Evolutionary conservation across 2,888 invertebrate genomes (phyloP).

Genomic region (Gibbula magus): DNA sequence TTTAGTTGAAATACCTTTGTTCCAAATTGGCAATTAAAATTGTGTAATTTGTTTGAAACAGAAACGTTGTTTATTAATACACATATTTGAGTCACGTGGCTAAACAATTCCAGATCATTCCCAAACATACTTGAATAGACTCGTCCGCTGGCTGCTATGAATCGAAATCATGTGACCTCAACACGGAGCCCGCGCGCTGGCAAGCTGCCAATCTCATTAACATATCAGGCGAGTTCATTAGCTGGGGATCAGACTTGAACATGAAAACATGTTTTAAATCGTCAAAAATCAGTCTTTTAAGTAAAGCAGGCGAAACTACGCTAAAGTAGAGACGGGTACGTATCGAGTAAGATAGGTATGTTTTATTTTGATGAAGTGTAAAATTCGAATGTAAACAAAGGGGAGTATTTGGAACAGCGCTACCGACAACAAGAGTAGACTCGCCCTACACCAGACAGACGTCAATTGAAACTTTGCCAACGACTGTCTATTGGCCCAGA

Average conservation of each 20-base stretch:
- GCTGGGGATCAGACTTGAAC: not conserved
- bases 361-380: not conserved
- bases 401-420: not conserved
- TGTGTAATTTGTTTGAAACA: too few relatives aligned
- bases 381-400: conserved; percentile 11
- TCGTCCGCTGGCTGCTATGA: not conserved
- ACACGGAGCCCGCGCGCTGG: conserved; percentile 37
- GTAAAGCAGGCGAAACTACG: not conserved
- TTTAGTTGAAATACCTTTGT: too few relatives aligned
- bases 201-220: conserved; percentile 30
- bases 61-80: not conserved
- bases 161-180: conserved; percentile 29
- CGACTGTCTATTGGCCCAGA: conserved; percentile 59
- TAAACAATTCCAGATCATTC: not conserved
- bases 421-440: conserved; percentile 35
- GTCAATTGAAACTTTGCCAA: conserved; percentile 64
- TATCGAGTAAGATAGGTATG: conserved; percentile 8
- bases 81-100: not conserved
- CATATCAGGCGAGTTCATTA: not conserved
- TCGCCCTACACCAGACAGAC: conserved; percentile 56
- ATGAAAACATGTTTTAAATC: conserved; percentile 1
- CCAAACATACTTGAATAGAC: conserved; percentile 16
- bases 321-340: not conserved
- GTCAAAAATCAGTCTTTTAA: not conserved
- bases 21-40: too few relatives aligned